Percentiles rank a stretch among this genome's conserved stretches.
phyloP scores from a whole-genome alignment of 2,888 invertebrate species.

The Hypsopygia costalis region DNA sequence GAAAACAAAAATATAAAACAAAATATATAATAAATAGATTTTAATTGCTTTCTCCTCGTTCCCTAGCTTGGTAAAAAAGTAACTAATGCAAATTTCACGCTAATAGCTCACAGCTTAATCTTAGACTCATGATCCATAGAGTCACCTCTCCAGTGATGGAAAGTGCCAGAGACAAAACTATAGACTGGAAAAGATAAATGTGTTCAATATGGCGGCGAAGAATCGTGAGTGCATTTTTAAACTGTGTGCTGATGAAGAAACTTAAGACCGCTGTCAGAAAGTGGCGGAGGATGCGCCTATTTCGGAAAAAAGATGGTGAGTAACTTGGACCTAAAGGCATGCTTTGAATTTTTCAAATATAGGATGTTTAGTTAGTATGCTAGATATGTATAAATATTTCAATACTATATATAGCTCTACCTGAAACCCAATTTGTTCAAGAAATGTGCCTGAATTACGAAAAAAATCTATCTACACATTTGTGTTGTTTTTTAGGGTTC shows the following conservation, averaged over 20 bases:
- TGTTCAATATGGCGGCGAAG: conserved; percentile 60
- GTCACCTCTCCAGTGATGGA: conserved; percentile 13
- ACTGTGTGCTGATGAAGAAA: conserved; percentile 69
- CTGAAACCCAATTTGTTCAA: too few relatives aligned
- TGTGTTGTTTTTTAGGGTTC: too few relatives aligned
- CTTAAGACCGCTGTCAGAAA: conserved; percentile 68
- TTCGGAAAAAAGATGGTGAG: conserved; percentile 66
- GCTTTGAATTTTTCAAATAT: too few relatives aligned
- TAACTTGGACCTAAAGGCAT: too few relatives aligned
- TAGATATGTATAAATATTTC: too few relatives aligned
- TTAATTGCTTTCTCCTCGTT: neutral
- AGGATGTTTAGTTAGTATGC: too few relatives aligned
- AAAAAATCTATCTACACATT: too few relatives aligned
- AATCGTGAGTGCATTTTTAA: conserved; percentile 42
- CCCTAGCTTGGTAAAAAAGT: conserved; percentile 1
- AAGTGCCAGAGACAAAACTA: conserved; percentile 13
- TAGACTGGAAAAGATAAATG: conserved; percentile 39
- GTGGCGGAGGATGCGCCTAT: conserved; percentile 76
- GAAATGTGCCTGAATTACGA: too few relatives aligned
- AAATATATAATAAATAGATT: neutral
- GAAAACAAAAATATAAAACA: too few relatives aligned
- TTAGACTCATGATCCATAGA: conserved; percentile 1
- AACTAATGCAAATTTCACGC: conserved; percentile 5
- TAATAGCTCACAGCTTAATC: conserved; percentile 1
- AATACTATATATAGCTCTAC: too few relatives aligned